A percentile compares a stretch with the other conserved stretches of the same genome.
Conservation (phyloP, 2,113 vertebrate genomes). For the Glareola pratincola region DNA sequence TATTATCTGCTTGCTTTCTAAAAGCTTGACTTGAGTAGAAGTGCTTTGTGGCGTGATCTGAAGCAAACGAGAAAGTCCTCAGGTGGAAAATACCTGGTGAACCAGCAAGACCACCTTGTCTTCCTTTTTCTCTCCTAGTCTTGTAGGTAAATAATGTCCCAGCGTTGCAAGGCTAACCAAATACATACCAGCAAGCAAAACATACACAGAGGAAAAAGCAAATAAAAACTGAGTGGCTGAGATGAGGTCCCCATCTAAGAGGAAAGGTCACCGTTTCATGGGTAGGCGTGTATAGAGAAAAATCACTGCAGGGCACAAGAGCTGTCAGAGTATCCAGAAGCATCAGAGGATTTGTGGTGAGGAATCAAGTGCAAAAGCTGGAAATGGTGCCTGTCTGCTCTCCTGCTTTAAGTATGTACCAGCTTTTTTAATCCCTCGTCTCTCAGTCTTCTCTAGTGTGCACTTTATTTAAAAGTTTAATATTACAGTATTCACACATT, state of each 20-base stretch:
- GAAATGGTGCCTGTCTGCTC: background rate
- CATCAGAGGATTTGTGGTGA: background rate
- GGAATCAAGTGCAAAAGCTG: background rate
- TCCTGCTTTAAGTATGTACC: background rate
- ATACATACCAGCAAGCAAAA: background rate
- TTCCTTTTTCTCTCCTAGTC: background rate
- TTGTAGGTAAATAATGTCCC: background rate
- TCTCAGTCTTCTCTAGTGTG: constrained; percentile 50
- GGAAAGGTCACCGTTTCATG: background rate
- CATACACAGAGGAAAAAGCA: background rate
- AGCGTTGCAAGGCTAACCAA: background rate
- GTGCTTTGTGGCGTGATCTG: background rate
- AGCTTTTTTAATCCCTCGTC: background rate
- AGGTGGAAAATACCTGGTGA: background rate
- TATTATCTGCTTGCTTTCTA: background rate
- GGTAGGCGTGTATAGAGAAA: background rate
- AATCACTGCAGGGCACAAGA: background rate
- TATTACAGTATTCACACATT: constrained; percentile 27
- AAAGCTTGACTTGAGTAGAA: background rate
- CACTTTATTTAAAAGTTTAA: constrained; percentile 47
- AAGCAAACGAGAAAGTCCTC: background rate
- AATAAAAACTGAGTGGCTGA: background rate
- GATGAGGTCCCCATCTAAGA: background rate
- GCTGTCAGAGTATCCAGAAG: background rate
- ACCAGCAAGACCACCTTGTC: background rate